Evolutionary conservation across 1,140 invertebrate species (phyloP).

Genomic region (Drosophila biarmipes): DNA sequence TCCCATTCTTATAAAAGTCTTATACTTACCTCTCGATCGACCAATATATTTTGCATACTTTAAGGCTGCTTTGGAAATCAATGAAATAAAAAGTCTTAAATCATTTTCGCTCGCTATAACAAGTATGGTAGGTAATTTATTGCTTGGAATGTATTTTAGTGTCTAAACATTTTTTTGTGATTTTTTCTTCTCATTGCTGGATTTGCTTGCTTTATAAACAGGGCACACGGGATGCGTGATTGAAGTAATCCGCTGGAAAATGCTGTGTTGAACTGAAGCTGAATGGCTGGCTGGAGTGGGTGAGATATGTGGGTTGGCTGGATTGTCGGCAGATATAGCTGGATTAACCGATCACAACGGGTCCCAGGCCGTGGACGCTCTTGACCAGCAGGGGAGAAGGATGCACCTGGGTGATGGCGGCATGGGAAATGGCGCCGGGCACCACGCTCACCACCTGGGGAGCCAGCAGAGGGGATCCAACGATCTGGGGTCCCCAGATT

Average conservation of each 20-base stretch:
- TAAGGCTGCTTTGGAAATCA: slow-evolving; percentile 5
- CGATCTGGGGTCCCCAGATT: slow-evolving; percentile 47
- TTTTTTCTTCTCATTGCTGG: slow-evolving; percentile 56
- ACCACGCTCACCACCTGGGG: slow-evolving; percentile 64
- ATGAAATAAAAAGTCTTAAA: not conserved
- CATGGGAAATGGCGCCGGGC: slow-evolving; percentile 62
- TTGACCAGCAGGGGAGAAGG: slow-evolving; percentile 64
- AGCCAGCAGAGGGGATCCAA: slow-evolving; percentile 16
- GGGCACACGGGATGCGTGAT: slow-evolving; percentile 53
- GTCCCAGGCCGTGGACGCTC: slow-evolving; percentile 50
- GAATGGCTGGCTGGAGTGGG: slow-evolving; percentile 14
- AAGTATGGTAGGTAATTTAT: slow-evolving; percentile 66
- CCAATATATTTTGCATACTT: slow-evolving; percentile 26
- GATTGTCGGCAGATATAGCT: not conserved
- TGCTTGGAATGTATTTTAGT: slow-evolving; percentile 69
- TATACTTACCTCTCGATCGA: not conserved
- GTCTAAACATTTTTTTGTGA: slow-evolving; percentile 63
- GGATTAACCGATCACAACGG: slow-evolving; percentile 52
- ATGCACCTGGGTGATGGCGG: slow-evolving; percentile 70
- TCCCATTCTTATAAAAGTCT: slow-evolving; percentile 12
- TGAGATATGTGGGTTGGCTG: slow-evolving; percentile 6
- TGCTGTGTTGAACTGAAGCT: slow-evolving; percentile 39
- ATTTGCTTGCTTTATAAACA: slow-evolving; percentile 56
- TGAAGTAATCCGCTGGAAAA: slow-evolving; percentile 16
- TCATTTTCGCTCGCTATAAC: slow-evolving; percentile 48